Evolutionary conservation across 2,797 vertebrate species (phyloP).

Genomic region (Channa striata): DNA sequence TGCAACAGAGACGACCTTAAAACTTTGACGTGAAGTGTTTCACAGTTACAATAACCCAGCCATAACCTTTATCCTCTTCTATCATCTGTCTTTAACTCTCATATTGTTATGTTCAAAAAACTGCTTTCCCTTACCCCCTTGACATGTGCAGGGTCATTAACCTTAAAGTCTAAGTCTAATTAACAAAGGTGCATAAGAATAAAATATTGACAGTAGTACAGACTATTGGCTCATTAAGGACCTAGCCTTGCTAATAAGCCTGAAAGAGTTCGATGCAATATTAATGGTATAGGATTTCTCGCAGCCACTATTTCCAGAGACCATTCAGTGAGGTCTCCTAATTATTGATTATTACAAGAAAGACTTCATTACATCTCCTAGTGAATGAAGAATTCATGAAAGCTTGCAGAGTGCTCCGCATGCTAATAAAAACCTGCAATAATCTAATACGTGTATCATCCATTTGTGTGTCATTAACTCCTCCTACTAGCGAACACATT

Average conservation of each 20-base stretch:
- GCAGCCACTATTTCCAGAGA: constrained; percentile 75
- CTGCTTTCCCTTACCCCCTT: constrained; percentile 26
- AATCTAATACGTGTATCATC: constrained; percentile 49
- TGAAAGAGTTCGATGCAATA: constrained; percentile 79
- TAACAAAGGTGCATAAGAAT: constrained; percentile 65
- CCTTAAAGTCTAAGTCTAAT: constrained; percentile 51
- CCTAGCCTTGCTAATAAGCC: constrained; percentile 76
- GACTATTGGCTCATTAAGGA: constrained; percentile 73
- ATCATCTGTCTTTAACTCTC: constrained; percentile 13
- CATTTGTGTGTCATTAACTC: constrained; percentile 44
- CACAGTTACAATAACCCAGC: constrained; percentile 5
- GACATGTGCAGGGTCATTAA: constrained; percentile 57
- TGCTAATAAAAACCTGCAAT: constrained; percentile 69
- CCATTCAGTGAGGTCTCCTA: constrained; percentile 71
- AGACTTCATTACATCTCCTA: constrained; percentile 79
- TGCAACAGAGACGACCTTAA: constrained; percentile 3
- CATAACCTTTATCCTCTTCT: constrained; percentile 13
- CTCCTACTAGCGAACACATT: constrained; percentile 17
- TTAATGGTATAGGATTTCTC: constrained; percentile 79
- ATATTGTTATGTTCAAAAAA: constrained; percentile 30
- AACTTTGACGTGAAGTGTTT: constrained; percentile 32
- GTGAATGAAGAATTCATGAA: constrained; percentile 81
- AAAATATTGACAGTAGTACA: constrained; percentile 80
- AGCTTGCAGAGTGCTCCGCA: constrained; percentile 51
- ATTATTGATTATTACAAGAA: constrained; percentile 85